Conservation (phyloP, 2,113 vertebrate species). For the Nothoprocta pentlandii region DNA sequence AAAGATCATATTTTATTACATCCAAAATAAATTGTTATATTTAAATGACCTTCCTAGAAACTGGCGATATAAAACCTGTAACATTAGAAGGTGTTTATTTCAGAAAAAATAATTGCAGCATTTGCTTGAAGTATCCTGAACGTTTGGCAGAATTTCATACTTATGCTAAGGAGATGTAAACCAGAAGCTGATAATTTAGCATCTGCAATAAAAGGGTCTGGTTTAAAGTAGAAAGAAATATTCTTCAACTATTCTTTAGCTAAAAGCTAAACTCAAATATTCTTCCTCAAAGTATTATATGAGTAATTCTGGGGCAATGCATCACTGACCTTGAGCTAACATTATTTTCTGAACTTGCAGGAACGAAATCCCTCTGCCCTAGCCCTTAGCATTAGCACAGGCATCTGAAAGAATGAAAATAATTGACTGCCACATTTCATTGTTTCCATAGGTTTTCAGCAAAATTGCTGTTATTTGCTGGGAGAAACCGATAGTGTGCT, state of each 20-base stretch:
- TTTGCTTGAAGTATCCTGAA: conserved; percentile 69
- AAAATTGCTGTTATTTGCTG: background rate
- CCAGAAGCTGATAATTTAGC: conserved; percentile 74
- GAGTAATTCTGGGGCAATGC: background rate
- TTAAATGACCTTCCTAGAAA: conserved; percentile 66
- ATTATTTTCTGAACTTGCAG: background rate
- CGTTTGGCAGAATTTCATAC: conserved; percentile 63
- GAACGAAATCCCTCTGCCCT: background rate
- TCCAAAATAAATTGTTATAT: conserved; percentile 73
- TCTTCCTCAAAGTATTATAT: background rate
- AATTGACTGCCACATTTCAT: background rate
- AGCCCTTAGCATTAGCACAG: background rate
- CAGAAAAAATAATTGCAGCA: conserved; percentile 69
- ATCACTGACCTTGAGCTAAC: background rate
- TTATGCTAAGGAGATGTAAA: conserved; percentile 65
- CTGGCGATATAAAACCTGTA: conserved; percentile 62
- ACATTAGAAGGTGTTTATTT: conserved; percentile 73
- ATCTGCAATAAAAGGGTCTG: conserved; percentile 16
- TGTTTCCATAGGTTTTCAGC: background rate
- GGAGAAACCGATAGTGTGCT: background rate
- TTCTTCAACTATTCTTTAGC: conserved; percentile 14
- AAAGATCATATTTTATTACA: conserved; percentile 66
- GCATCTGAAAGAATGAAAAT: background rate
- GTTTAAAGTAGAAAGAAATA: conserved; percentile 50
- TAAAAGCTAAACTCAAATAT: background rate